Evolutionary conservation across 2,888 invertebrate genomes (phyloP).

Genomic region (Sminthurides aquaticus): DNA sequence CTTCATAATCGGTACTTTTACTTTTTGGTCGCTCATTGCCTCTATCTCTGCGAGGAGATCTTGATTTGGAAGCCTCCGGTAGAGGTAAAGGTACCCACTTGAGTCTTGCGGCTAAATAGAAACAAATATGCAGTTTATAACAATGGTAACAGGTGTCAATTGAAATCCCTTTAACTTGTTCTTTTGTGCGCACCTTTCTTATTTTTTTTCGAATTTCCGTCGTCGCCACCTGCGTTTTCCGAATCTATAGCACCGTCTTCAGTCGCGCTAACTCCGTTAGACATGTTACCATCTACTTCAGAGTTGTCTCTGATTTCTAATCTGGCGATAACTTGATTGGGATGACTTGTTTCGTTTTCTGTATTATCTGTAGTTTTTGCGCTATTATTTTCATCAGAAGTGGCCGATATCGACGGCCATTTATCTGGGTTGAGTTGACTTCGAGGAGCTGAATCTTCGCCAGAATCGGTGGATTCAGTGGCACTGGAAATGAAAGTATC

Average conservation of each 20-base stretch:
- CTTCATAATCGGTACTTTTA: conserved; percentile 1
- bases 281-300: neutral
- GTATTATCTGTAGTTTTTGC: neutral
- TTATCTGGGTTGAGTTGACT: conserved; percentile 23
- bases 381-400: neutral
- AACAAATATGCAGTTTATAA: neutral
- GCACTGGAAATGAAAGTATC: conserved; percentile 26
- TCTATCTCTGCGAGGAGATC: conserved; percentile 18
- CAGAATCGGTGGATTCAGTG: conserved; percentile 37
- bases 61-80: conserved; percentile 47
- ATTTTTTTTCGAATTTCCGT: neutral
- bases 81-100: conserved; percentile 90
- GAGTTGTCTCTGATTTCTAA: conserved; percentile 1
- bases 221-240: conserved; percentile 8
- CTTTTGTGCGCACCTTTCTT: conserved; percentile 11
- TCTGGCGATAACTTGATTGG: conserved; percentile 2
- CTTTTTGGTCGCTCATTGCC: conserved; percentile 5
- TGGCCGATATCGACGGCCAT: conserved; percentile 26
- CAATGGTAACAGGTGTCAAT: no score
- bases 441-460: conserved; percentile 27
- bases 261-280: neutral
- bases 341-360: conserved; percentile 8
- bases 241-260: conserved; percentile 5
- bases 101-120: conserved; percentile 55
- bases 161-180: neutral